Evolutionary conservation across 2,797 vertebrate species (phyloP).

Genomic region (Myripristis jacobus): DNA sequence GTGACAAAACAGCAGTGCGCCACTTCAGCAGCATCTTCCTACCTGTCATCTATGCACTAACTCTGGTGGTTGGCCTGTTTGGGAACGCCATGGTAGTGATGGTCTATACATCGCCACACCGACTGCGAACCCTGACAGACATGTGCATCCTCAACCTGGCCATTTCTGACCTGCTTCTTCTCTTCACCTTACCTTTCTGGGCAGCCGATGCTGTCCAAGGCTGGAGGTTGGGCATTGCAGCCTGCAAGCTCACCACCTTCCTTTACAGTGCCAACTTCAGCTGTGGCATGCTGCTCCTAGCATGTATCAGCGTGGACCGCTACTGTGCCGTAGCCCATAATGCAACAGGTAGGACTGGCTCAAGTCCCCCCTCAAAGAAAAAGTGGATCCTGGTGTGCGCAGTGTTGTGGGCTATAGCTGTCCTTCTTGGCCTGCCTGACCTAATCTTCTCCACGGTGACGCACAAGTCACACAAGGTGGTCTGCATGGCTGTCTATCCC

Average conservation of each 20-base stretch:
- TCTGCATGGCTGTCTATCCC: constrained; percentile 86
- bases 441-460: constrained; percentile 88
- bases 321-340: constrained; percentile 77
- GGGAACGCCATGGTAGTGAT: constrained; percentile 91
- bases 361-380: constrained; percentile 42
- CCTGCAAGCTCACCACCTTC: constrained; percentile 91
- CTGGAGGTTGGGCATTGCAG: constrained; percentile 86
- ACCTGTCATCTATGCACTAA: constrained; percentile 87
- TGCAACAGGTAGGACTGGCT: constrained; percentile 30
- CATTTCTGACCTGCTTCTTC: constrained; percentile 90
- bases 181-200: constrained; percentile 94
- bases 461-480: constrained; percentile 68
- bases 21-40: constrained; percentile 89
- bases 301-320: constrained; percentile 94
- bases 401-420: constrained; percentile 85
- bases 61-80: constrained; percentile 88
- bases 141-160: constrained; percentile 93
- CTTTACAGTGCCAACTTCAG: constrained; percentile 94
- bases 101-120: constrained; percentile 87
- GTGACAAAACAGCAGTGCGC: constrained; percentile 90
- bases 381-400: constrained; percentile 73
- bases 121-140: constrained; percentile 89
- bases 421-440: constrained; percentile 89
- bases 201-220: constrained; percentile 89
- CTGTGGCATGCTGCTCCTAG: constrained; percentile 93